Base-by-base conservation (phyloP, 1,140 invertebrate genomes). In the Ceratina calcarata region DNA sequence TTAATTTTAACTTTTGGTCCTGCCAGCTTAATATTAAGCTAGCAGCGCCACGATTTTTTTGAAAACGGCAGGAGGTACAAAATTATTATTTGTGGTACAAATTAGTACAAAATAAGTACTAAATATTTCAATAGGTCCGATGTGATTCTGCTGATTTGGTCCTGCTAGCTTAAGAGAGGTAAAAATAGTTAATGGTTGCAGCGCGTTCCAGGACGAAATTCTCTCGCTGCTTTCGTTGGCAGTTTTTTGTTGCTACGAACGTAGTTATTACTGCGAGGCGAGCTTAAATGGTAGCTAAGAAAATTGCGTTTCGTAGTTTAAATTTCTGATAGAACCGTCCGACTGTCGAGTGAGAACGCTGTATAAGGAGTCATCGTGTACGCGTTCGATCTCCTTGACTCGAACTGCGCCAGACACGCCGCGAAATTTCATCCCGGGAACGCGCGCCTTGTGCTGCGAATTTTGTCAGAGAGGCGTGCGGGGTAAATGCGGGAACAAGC, bases 371-470 rank as follows among this genome's bases (percentile, higher is more conserved):
- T 4, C 18, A 10, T 53, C 51, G 51, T 2, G 20, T 8, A 16
- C 64, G 20, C n/a, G 27, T 74, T 62, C n/a, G 51, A 20, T 13
- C 53, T 64, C 16, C n/a, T 10, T 32, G 37, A 55, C n/a, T 71
- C 27, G 53, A 16, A 51, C 16, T 16, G 20, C 6, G 15, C 22
- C 13, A 22, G 37, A 15, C 3, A n/a, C 15, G 7, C 3, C n/a
- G 37, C 37, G 72, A 80, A 80, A 80, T 75, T 55, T 62, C 32
- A 7, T 18, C 27, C 61, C 24, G 67, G 49, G 55, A 32, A 27
- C 24, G 60, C 20, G 16, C 60, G 4, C 10, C 24, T 24, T 12
- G 6, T 15, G 60, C 60, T 6, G 60, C 60, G 20, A 58, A 58
- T 62, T 62, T 27, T 27, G 24, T 27, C 18, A 53, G 18, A 16